Conservation (phyloP, 2,797 vertebrate species). For the Columba guinea region DNA sequence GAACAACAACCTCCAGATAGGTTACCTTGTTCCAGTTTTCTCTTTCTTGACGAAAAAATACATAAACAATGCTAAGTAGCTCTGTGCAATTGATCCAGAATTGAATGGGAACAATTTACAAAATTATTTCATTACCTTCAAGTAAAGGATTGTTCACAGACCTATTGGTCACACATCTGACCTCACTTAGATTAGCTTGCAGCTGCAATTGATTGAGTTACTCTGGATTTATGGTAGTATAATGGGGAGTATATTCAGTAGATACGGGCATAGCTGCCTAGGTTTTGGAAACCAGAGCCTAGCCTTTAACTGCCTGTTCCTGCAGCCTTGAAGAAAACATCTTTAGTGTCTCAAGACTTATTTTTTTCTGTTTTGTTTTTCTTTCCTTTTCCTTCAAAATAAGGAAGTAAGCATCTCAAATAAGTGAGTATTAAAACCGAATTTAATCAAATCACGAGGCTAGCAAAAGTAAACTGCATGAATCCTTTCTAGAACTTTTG, state of each 20-base stretch:
- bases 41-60: not conserved
- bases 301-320: not conserved
- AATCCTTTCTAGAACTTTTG: not conserved
- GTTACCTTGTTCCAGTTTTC: not conserved
- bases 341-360: not conserved
- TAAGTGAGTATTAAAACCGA: not conserved
- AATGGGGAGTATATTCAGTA: not conserved
- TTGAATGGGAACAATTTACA: not conserved
- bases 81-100: conserved; percentile 19
- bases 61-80: conserved; percentile 9
- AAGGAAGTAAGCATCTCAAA: not conserved
- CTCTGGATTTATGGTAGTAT: not conserved
- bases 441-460: not conserved
- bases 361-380: not conserved
- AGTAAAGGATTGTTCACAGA: conserved; percentile 24
- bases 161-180: not conserved
- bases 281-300: not conserved
- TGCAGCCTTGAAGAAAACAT: not conserved
- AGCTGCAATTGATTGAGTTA: not conserved
- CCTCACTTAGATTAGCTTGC: not conserved
- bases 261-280: not conserved
- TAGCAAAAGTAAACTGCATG: not conserved
- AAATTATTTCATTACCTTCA: conserved; percentile 20
- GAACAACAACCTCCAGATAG: not conserved
- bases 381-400: not conserved